Evolutionary conservation across 2,113 vertebrate species (phyloP).

Genomic region (Meriones unguiculatus): DNA sequence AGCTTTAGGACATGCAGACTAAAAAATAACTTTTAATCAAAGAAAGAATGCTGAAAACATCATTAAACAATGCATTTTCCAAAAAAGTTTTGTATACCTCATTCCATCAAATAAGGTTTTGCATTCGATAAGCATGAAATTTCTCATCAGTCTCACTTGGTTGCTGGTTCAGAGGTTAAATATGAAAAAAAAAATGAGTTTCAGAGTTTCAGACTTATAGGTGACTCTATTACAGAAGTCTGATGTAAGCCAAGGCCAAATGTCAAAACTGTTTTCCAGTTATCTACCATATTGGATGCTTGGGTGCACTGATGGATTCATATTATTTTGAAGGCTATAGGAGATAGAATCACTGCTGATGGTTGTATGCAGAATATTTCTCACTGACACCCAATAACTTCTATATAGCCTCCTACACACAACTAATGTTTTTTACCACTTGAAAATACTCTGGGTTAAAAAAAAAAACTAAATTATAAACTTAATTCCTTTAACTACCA

Average conservation of each 20-base stretch:
- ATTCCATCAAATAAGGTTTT: not conserved
- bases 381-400: not conserved
- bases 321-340: not conserved
- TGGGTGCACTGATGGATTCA: not conserved
- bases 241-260: not conserved
- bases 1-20: not conserved
- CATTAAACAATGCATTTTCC: not conserved
- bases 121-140: not conserved
- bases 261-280: not conserved
- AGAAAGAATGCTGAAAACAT: not conserved
- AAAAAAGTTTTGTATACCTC: not conserved
- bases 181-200: not conserved
- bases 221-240: not conserved
- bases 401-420: not conserved
- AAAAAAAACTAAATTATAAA: not conserved
- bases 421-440: not conserved
- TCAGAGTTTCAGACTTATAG: not conserved
- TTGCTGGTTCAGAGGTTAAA: not conserved
- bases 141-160: not conserved
- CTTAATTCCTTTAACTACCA: not conserved
- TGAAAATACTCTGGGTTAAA: not conserved
- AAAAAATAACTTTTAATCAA: not conserved
- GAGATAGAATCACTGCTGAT: rapidly evolving
- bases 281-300: not conserved
- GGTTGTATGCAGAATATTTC: not conserved